phyloP scores from a whole-genome alignment of 2,888 invertebrate species.

The Spodoptera exigua region DNA sequence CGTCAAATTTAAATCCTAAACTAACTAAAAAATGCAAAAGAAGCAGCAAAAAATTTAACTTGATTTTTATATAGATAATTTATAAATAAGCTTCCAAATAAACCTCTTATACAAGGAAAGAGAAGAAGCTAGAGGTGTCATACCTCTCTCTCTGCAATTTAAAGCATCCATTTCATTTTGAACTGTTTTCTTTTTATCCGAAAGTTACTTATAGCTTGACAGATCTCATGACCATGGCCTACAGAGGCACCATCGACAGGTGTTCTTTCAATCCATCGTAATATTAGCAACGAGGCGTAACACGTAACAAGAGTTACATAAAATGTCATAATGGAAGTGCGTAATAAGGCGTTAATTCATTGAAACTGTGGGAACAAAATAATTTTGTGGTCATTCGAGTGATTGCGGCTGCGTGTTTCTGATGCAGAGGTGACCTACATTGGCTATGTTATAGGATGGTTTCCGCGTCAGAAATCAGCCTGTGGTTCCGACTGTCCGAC shows the following conservation, averaged over 20 bases:
- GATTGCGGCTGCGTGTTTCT: conserved; percentile 48
- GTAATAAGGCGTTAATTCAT: conserved; percentile 52
- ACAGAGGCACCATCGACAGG: conserved; percentile 10
- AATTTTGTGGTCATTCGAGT: conserved; percentile 55
- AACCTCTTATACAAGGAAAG: conserved; percentile 1
- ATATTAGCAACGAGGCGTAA: conserved; percentile 21
- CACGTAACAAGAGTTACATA: conserved; percentile 54
- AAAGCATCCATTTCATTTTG: conserved; percentile 12
- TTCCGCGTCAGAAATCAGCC: conserved; percentile 44
- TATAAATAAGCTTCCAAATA: conserved; percentile 10
- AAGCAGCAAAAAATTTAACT: too few species aligned
- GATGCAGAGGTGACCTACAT: conserved; percentile 55
- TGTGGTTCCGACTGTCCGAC: conserved; percentile 18
- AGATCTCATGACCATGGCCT: conserved; percentile 40
- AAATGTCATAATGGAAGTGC: conserved; percentile 38
- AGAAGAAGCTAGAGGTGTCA: neutral
- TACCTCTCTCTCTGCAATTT: too few species aligned
- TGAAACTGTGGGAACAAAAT: conserved; percentile 62
- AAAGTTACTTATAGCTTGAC: neutral
- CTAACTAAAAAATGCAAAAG: too few species aligned
- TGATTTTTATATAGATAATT: conserved; percentile 16
- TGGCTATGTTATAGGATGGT: conserved; percentile 37
- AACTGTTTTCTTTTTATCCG: conserved; percentile 3
- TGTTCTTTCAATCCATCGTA: conserved; percentile 27
- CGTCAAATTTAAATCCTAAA: too few species aligned